Evolutionary conservation across 2,888 invertebrate species (phyloP), one percentile per base, ranked within the genome.

Genomic region (Halictus ligatus): DNA sequence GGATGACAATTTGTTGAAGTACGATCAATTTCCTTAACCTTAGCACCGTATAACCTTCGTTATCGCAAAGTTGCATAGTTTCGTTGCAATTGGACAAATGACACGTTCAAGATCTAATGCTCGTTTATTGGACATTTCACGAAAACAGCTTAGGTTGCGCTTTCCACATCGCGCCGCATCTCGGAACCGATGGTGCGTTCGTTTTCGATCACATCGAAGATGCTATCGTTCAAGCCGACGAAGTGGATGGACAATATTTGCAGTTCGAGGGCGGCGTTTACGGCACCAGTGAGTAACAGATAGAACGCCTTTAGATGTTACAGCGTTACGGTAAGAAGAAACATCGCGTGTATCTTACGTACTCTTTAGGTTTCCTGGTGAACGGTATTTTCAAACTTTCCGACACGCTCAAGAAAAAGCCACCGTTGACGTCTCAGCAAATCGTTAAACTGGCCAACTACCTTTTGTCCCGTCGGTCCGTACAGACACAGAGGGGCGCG

Each of bases 191-290:
- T 82, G 97, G 97, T 25, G 96, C 96, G 74, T 97, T 97, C 93
- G 96, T 96, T 71, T 96, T 97, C 71, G 97, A 98, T 84, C 97
- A 98, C 79, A 97, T 99, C 43, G 99, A 99, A 95, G 98, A 99
- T 94, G 97, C 98, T n/a, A 96, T 99, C 84, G 97, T 98, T 5
- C 99, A 99, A 93, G 99, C 99, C 2, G 99, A 99, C 95, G 99
- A 99, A 96, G 97, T 98, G 7, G 98, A 99, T 95, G 97, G 98
- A 18, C 97, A 97, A 92, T 97, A 98, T 92, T 96, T 98, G 86
- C 98, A 99, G 96, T 99, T 99, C 95, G 99, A 99, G 95, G 98
- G 98, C 50, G 98, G 98, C 13, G 96, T 99, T 77, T 97, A 98
- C 3, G 97, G 97, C 73, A 98, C 98, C 21, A 94, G 95, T 95